Evolutionary conservation across 2,888 invertebrate genomes (phyloP).

Genomic region (Reticulitermes lucifugus): DNA sequence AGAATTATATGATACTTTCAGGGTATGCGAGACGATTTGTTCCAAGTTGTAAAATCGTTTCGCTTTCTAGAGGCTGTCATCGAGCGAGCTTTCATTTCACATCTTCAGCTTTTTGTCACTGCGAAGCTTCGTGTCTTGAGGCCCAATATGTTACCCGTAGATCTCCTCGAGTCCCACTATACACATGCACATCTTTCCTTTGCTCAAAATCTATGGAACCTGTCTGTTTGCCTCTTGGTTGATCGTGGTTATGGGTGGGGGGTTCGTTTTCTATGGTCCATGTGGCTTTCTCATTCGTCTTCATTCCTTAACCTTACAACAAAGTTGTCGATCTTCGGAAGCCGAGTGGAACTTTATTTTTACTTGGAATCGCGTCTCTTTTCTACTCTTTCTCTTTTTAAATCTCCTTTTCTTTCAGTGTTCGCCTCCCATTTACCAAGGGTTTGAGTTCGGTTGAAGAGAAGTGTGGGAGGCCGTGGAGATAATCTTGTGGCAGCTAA

Average conservation of each 20-base stretch:
- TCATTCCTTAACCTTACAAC: conserved; percentile 19
- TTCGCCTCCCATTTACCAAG: neutral
- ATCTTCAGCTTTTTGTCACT: no score
- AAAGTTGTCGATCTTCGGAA: conserved; percentile 6
- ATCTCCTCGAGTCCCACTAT: no score
- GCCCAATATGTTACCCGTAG: no score
- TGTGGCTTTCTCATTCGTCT: conserved; percentile 1
- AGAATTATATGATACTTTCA: no score
- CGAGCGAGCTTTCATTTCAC: no score
- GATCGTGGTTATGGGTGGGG: neutral
- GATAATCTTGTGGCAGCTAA: conserved; percentile 35
- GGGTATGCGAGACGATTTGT: no score
- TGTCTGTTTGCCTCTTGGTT: neutral
- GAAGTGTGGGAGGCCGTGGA: conserved; percentile 1
- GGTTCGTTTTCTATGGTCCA: neutral
- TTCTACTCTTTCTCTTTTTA: neutral
- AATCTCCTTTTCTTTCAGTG: conserved; percentile 4
- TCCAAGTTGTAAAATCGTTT: no score
- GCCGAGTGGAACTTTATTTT: conserved; percentile 3
- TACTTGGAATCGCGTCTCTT: conserved; percentile 1
- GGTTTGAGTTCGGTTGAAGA: conserved; percentile 8
- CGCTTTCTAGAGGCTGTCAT: no score
- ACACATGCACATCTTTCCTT: no score
- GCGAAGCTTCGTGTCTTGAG: no score
- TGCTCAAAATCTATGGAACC: neutral